Percentiles rank a stretch among this genome's conserved stretches.
These are phyloP conservation scores for Melipona bicolor DNA, from an alignment of 2,888 invertebrate species.

Conservation along the genomic window DNA sequence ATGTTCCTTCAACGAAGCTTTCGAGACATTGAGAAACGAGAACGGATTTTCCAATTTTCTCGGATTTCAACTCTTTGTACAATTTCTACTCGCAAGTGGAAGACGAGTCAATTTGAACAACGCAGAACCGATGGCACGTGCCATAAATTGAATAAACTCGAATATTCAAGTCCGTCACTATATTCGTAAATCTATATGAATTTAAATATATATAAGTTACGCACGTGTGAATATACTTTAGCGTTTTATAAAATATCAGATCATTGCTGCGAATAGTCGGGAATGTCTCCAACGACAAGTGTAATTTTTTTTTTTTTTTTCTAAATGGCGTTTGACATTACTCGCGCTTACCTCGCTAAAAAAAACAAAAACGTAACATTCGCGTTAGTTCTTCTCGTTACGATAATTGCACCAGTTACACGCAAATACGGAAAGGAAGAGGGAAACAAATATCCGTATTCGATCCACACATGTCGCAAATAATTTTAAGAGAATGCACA, in stretches of 20 bases:
- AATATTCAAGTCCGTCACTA: slow-evolving; percentile 4
- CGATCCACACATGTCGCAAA: slow-evolving; percentile 6
- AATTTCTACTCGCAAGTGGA: slow-evolving; percentile 23
- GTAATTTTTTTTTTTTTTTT: neutral
- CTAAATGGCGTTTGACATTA: neutral
- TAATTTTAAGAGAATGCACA: slow-evolving; percentile 21
- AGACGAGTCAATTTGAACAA: neutral
- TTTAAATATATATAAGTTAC: slow-evolving; percentile 8
- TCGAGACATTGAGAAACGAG: neutral
- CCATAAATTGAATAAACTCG: slow-evolving; percentile 2
- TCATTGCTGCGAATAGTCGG: slow-evolving; percentile 13
- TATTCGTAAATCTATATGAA: slow-evolving; percentile 12
- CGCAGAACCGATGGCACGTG: neutral
- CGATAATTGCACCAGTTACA: slow-evolving; percentile 54
- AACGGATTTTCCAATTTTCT: neutral
- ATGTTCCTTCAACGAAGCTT: neutral
- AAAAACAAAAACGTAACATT: neutral
- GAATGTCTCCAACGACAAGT: neutral
- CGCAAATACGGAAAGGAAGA: slow-evolving; percentile 24
- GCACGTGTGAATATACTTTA: neutral
- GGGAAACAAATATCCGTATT: slow-evolving; percentile 20
- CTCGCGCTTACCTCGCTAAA: slow-evolving; percentile 12
- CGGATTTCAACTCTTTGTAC: neutral
- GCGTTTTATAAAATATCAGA: neutral
- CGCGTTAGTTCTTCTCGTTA: slow-evolving; percentile 18